Base-by-base conservation (phyloP, 1,140 invertebrate species). In the Maconellicoccus hirsutus region DNA sequence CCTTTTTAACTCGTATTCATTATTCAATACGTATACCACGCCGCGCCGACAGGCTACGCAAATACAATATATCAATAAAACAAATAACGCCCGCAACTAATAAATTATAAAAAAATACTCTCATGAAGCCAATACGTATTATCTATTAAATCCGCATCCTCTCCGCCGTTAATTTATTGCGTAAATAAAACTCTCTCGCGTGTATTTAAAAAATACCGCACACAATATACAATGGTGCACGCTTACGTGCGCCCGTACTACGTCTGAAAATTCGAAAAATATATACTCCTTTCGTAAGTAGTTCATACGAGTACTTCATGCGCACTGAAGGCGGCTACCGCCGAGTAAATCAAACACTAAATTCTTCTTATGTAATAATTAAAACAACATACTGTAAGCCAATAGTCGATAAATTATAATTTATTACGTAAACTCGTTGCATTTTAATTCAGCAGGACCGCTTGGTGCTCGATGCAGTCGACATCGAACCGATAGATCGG, bases 21-120 rank as follows among this genome's bases (percentile, higher is more conserved):
- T 52, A 52, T 52, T 52, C 6, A 52, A 52, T 52, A 52, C 10
- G 29, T 33, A 33, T 33, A 33, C 29, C 12, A 33, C 4, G 29
- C 29, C 29, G 29, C 29, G 42, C 42, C 42, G n/a, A 52, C 42
- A 19, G 42, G 42, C 42, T 52, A 52, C 42, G n/a, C 16, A 33
- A 33, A 33, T 33, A 33, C 29, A 33, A 33, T 33, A 33, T 33
- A 33, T 52, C 42, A 19, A 52, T 52, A 52, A 52, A 52, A 52
- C 42, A 52, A 52, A 52, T 52, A 52, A 52, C 42, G 42, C 42
- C 42, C 42, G 42, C 42, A 52, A 52, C 42, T 52, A 52, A 52
- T 52, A 52, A 52, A 52, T 33, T 33, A 33, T 33, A 33, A 33
- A 33, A 33, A 33, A 33, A 33, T 33, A 33, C 12, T 52, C 42